Evolutionary conservation across 2,888 invertebrate genomes (phyloP).

Genomic region (Perizoma affinitatum): DNA sequence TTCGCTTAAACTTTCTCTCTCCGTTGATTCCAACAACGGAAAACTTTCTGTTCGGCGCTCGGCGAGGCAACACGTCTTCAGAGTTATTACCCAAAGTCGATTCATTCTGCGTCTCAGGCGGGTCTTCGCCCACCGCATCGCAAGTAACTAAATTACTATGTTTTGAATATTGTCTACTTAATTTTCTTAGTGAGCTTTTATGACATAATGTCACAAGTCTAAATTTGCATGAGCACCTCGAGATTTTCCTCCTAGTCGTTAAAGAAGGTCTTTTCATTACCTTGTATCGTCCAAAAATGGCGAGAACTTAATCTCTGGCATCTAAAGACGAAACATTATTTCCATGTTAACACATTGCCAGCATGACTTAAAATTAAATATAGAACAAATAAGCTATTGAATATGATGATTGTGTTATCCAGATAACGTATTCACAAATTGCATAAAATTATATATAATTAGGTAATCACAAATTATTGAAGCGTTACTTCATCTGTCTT

Average conservation of each 20-base stretch:
- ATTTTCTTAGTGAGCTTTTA: neutral
- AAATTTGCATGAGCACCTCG: neutral
- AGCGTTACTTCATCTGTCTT: constrained; percentile 47
- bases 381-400: neutral
- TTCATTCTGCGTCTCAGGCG: too few relatives aligned
- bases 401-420: constrained; percentile 3
- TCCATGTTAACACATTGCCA: neutral
- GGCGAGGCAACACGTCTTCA: too few relatives aligned
- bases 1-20: too few relatives aligned
- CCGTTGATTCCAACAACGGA: too few relatives aligned
- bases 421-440: constrained; percentile 7
- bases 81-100: too few relatives aligned
- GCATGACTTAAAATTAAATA: neutral
- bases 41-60: too few relatives aligned
- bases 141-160: too few relatives aligned
- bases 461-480: constrained; percentile 27
- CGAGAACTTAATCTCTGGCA: neutral
- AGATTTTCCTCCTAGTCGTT: constrained; percentile 8
- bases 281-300: constrained; percentile 12
- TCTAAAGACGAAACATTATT: neutral
- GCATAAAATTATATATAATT: constrained; percentile 1
- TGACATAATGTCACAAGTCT: neutral
- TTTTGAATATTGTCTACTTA: too few relatives aligned
- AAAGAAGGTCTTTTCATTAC: constrained; percentile 15
- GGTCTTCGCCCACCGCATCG: too few relatives aligned